Base-by-base conservation (phyloP, 2,797 vertebrate species). In the Spheniscus humboldti region DNA sequence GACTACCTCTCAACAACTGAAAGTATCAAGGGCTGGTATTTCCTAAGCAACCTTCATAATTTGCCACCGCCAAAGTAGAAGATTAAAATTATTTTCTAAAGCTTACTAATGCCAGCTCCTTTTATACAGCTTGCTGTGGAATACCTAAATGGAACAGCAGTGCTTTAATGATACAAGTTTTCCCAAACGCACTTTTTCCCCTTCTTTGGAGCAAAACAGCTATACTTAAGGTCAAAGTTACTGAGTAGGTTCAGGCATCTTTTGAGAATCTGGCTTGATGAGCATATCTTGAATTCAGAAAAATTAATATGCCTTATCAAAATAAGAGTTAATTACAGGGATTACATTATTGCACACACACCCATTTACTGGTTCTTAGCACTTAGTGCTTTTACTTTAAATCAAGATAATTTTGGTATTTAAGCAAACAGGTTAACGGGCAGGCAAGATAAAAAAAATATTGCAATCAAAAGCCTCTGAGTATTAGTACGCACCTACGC, bases 351-450 rank as follows among this genome's bases (percentile, higher is more conserved):
- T 63, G n/a, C 39, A 52, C 33, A 75, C 50, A 86, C 55, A 1
- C 55, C 48, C 77, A 31, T 59, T 86, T 83, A 88, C 57, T 56
- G 55, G 62, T 35, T 74, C 67, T 78, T 35, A 75, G 55, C 39
- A 52, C 43, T 85, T 63, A 67, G 10, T 10, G 1, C 78, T 86
- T 86, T 28, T 67, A 91, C 37, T 92, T 85, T 43, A 93, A 79
- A 88, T 92, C 68, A 78, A 95, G 72, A 94, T 92, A 75, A 88
- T 80, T 74, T 60, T 72, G 85, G 60, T 85, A 86, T 83, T 96
- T 84, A 94, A 92, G 89, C 71, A 92, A 90, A 90, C 60, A 88
- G 20, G 47, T 79, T 73, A 93, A 88, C 52, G 68, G 69, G 53
- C 67, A 88, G 47, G 89, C 68, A 90, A 91, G 88, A 75, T 90